These are phyloP conservation scores for Acrocephalus scirpaceus DNA, from an alignment of 2,797 vertebrate genomes.

Conservation along the genomic window DNA sequence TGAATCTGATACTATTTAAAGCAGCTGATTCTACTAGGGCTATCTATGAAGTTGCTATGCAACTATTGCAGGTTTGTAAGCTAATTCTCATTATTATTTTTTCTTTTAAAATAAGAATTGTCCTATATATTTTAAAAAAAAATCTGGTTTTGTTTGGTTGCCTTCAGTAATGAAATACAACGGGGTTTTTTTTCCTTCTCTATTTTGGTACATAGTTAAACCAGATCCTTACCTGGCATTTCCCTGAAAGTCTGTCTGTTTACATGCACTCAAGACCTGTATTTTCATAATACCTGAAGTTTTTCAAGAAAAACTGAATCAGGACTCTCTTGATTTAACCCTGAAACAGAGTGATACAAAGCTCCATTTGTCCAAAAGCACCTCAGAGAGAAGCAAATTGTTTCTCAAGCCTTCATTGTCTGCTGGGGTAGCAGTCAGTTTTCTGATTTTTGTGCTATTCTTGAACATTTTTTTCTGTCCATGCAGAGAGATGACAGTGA, in stretches of 20 bases:
- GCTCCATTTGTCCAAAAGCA: neutral
- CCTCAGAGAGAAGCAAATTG: neutral
- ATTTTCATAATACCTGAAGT: neutral
- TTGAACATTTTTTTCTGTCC: neutral
- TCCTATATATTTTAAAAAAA: neutral
- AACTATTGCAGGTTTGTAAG: conserved; percentile 92
- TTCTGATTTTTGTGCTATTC: neutral
- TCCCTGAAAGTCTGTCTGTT: neutral
- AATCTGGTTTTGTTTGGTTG: neutral
- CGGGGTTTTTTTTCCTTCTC: neutral
- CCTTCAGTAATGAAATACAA: neutral
- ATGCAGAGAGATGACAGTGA: neutral
- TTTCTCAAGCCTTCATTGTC: neutral
- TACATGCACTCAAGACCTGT: neutral
- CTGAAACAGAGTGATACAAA: neutral
- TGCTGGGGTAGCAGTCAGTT: neutral
- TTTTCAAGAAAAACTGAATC: neutral
- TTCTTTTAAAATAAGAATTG: neutral
- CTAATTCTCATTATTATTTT: neutral
- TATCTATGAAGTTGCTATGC: conserved; percentile 98
- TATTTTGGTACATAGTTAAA: neutral
- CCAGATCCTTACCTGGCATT: neutral
- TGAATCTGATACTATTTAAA: conserved; percentile 98
- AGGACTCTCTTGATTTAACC: neutral
- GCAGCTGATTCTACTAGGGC: conserved; percentile 96